These are phyloP conservation scores for Drosophila nr. fundita DNA, from an alignment of 2,888 invertebrate species.

Conservation along the genomic window DNA sequence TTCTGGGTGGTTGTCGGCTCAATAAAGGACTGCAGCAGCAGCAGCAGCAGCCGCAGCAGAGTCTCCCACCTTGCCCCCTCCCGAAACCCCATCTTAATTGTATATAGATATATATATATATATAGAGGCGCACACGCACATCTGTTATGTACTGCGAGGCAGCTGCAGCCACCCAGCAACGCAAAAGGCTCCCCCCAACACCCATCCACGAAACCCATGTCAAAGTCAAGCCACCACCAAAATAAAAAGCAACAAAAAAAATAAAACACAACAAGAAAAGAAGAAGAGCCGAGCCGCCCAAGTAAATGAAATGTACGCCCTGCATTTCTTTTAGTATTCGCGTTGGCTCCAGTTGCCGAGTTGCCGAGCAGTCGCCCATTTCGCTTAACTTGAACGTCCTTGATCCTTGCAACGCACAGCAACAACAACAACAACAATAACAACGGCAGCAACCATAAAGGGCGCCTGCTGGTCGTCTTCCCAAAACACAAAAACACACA, in stretches of 20 bases:
- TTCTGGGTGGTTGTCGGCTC: conserved; percentile 39
- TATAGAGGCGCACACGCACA: conserved; percentile 74
- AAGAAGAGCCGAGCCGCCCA: conserved; percentile 29
- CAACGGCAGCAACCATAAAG: conserved; percentile 28
- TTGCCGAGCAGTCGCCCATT: conserved; percentile 52
- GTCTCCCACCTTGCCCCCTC: conserved; percentile 1
- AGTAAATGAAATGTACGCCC: conserved; percentile 69
- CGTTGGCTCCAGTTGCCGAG: conserved; percentile 35
- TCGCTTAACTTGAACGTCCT: conserved; percentile 83
- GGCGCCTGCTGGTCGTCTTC: conserved; percentile 76
- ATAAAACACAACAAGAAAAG: conserved; percentile 19
- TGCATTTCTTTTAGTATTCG: conserved; percentile 65
- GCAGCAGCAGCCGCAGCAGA: conserved; percentile 23
- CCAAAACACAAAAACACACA: conserved; percentile 58
- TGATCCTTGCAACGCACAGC: conserved; percentile 84
- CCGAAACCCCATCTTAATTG: background rate
- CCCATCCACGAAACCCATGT: conserved; percentile 58
- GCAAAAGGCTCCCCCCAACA: conserved; percentile 9
- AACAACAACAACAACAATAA: conserved; percentile 53
- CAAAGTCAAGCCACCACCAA: conserved; percentile 67
- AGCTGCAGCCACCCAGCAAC: conserved; percentile 65
- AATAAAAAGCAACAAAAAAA: conserved; percentile 8
- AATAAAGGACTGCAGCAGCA: conserved; percentile 76
- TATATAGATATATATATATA: conserved; percentile 9
- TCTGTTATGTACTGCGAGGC: conserved; percentile 57